Evolutionary conservation across 2,113 vertebrate species (phyloP), one percentile per base, ranked within the genome.

Genomic region (Peromyscus polionotus): DNA sequence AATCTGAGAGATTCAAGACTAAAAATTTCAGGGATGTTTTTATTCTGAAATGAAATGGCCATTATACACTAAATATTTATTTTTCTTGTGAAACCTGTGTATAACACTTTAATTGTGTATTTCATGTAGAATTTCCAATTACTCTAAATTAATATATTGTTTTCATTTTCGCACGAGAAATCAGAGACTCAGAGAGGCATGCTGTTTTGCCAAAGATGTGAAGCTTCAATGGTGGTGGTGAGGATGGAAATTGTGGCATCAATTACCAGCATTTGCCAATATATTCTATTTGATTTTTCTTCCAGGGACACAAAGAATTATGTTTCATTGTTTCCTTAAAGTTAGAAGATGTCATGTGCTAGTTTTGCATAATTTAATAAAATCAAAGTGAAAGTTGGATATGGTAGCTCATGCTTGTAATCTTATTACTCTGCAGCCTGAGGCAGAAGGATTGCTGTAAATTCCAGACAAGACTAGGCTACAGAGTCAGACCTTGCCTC

Each of bases 1-100:
- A 95, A 76, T 22, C 36, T 81, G 42, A 42, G 4, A 93, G 51
- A 91, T 77, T 91, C 28, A 94, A 88, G 20, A 65, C 8, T 89
- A 61, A 89, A 54, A 28, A 45, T 14, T 31, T 72, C 65, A 85
- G 2, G 88, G 26, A 51, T 8, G 12, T 63, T 84, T 83, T 88
- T 12, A n/a, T 48, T 91, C 28, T 83, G 51, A 36, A 22, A 2
- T 57, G 48, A 88, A 91, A 67, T 97, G 19, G 36, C 2, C 26
- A 68, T 92, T 2, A 11, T 79, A 73, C 33, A 95, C 16, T 51
- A 67, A 88, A 57, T 85, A 92, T 89, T 77, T 45, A 45, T 89
- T 77, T 54, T 33, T 9, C 48, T 1, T 36, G 17, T 83, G 39
- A 28, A 63, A 68, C n/a, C 5, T 54, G 7, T 95, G 12, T 80